Conservation (phyloP, 1,140 invertebrate species). For the Apis dorsata region DNA sequence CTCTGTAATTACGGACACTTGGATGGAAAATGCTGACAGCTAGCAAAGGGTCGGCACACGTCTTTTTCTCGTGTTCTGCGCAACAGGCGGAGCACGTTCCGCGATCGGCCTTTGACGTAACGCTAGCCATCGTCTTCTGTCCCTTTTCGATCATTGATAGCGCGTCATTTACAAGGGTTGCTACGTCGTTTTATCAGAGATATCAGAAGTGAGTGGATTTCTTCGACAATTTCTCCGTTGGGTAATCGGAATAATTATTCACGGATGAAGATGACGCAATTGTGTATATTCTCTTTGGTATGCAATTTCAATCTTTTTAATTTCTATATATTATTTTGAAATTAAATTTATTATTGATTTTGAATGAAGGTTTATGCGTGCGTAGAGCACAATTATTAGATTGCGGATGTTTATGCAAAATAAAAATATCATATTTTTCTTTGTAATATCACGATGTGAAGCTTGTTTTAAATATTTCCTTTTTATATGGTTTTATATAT, state of each 20-base stretch:
- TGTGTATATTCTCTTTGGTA: not conserved
- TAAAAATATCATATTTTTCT: no score
- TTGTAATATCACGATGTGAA: no score
- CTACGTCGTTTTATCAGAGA: not conserved
- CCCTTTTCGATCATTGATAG: not conserved
- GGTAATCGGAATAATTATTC: not conserved
- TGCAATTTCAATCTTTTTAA: no score
- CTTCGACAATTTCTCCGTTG: no score
- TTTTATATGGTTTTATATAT: no score
- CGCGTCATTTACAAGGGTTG: not conserved
- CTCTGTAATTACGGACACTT: constrained; percentile 73
- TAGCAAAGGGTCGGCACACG: not conserved
- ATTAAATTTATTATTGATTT: no score
- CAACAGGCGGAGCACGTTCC: constrained; percentile 64
- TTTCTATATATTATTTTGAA: no score
- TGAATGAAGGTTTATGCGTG: no score
- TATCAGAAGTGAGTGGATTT: not conserved
- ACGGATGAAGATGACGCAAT: not conserved
- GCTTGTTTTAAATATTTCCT: no score
- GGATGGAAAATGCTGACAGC: constrained; percentile 64
- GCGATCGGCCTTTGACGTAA: constrained; percentile 45
- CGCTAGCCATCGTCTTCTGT: not conserved
- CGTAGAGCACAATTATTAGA: no score
- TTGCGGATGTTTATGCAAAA: no score
- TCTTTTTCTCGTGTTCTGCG: constrained; percentile 38